Conservation (phyloP, 2,888 invertebrate genomes). For the Altica lythri region DNA sequence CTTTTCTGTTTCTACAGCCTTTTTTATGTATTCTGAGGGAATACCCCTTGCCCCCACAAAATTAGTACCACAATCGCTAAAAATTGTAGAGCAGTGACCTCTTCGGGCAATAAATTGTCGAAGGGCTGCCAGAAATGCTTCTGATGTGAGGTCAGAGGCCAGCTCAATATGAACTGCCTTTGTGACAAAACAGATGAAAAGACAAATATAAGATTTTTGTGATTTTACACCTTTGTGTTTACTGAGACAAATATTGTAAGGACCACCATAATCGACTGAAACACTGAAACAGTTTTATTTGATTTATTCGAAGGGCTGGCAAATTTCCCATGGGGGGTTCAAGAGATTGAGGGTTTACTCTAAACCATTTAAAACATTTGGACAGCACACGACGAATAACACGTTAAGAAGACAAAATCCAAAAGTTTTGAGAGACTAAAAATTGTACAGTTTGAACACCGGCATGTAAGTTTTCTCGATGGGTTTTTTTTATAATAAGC, state of each 20-base stretch:
- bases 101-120: no score
- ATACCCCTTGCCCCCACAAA: no score
- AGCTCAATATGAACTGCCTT: no score
- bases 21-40: no score
- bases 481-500: neutral
- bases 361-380: conserved; percentile 13
- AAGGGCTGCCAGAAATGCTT: no score
- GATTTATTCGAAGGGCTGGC: conserved; percentile 1
- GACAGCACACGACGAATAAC: conserved; percentile 1
- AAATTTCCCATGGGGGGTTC: conserved; percentile 7
- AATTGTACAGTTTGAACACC: neutral
- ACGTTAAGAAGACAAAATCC: conserved; percentile 14
- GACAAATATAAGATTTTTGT: no score
- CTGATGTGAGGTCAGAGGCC: no score
- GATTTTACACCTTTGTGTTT: no score
- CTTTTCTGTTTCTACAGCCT: no score
- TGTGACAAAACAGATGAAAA: no score
- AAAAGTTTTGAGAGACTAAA: conserved; percentile 11
- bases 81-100: no score
- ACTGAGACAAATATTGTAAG: conserved; percentile 2
- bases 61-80: no score
- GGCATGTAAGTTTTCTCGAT: conserved; percentile 6
- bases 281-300: conserved; percentile 2
- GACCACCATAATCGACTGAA: conserved; percentile 13
- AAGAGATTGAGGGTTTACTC: neutral